Conservation (phyloP, 2,113 vertebrate species). For the Myrmophylax atrothorax region DNA sequence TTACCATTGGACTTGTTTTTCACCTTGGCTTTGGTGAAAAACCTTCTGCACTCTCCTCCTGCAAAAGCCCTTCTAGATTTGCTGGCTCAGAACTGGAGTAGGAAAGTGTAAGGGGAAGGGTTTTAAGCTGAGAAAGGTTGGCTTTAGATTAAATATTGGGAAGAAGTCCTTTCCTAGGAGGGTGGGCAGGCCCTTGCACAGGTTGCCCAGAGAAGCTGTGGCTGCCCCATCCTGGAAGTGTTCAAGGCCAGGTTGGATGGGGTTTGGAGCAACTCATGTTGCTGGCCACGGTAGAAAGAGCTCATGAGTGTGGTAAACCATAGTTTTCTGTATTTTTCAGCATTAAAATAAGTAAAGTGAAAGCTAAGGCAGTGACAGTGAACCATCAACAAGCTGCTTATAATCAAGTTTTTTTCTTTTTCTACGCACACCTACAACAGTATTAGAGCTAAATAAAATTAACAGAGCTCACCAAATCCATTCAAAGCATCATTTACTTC, state of each 20-base stretch:
- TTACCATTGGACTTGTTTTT: background rate
- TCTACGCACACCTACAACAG: background rate
- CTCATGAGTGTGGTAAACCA: fast-evolving
- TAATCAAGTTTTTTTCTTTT: background rate
- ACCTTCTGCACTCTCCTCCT: background rate
- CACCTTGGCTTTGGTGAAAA: background rate
- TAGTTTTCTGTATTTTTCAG: background rate
- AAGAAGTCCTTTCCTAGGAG: background rate
- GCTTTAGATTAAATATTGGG: background rate
- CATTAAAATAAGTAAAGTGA: background rate
- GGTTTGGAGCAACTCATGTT: fast-evolving
- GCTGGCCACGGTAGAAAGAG: background rate
- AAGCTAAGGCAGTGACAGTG: background rate
- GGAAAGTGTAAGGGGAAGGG: background rate
- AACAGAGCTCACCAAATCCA: background rate
- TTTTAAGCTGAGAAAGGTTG: background rate
- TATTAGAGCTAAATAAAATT: background rate
- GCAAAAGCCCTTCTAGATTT: background rate
- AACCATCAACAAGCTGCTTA: background rate
- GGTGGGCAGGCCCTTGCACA: background rate
- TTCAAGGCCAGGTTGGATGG: background rate
- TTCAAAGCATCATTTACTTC: background rate
- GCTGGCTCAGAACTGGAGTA: background rate
- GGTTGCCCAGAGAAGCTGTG: background rate
- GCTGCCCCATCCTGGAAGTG: background rate